These are phyloP conservation scores for Cephonodes hylas DNA, from an alignment of 2,888 invertebrate genomes.

Conservation along the genomic window DNA sequence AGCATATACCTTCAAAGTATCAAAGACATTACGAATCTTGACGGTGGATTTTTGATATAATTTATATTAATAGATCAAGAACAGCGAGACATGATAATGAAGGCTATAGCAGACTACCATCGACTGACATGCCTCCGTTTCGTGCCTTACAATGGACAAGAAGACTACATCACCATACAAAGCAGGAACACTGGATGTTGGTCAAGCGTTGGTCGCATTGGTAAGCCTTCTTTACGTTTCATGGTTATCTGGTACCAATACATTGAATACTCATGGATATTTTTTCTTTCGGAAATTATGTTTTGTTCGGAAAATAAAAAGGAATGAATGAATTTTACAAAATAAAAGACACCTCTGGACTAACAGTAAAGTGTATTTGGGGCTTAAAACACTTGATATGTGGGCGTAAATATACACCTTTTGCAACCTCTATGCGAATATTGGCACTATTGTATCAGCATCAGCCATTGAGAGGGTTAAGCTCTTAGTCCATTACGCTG, in stretches of 20 bases:
- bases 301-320: background rate
- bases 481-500: too few relatives aligned
- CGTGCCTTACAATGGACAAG: slow-evolving; percentile 83
- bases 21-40: too few relatives aligned
- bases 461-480: too few relatives aligned
- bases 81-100: slow-evolving; percentile 83
- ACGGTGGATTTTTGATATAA: too few relatives aligned
- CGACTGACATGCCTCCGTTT: slow-evolving; percentile 88
- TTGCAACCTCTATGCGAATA: too few relatives aligned
- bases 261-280: background rate
- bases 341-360: too few relatives aligned
- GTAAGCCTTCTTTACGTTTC: slow-evolving; percentile 40
- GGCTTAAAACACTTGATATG: too few relatives aligned
- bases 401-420: too few relatives aligned
- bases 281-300: background rate
- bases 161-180: slow-evolving; percentile 86
- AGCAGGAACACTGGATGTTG: slow-evolving; percentile 89
- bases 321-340: too few relatives aligned
- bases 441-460: too few relatives aligned
- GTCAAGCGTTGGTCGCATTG: slow-evolving; percentile 89
- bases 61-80: slow-evolving; percentile 60
- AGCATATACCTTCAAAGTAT: too few relatives aligned
- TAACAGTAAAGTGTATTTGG: too few relatives aligned
- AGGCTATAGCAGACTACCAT: slow-evolving; percentile 88
- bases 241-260: background rate